Base-by-base conservation (phyloP, 2,113 vertebrate species). In the Sylvilagus bachmani region DNA sequence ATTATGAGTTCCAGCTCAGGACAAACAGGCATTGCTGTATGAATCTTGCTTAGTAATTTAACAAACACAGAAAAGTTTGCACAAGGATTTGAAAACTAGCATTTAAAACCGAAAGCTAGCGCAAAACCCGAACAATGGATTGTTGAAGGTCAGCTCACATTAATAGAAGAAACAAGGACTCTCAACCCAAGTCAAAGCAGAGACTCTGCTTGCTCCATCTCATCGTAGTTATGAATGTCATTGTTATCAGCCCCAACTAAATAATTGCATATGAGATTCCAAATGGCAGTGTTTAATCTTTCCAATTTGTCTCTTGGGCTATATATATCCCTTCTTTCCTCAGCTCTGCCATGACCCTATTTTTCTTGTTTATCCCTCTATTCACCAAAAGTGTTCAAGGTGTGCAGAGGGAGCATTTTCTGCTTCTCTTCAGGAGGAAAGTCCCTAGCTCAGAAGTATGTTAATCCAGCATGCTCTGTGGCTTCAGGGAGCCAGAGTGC, bases 101-200 rank as follows among this genome's bases (percentile, higher is more conserved):
- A 11, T 66, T 70, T 80, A 89, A 89, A 80, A 86, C 53, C 16
- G 49, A 91, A 96, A 77, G 36, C 64, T n/a, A n/a, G n/a, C 21
- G n/a, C 6, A 55, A 62, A 70, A 27, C 66, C 73, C 44, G 53
- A 86, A 74, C 69, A 49, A 77, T 31, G 6, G 69, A 44, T 75
- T 73, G 49, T 25, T 33, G 36, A 64, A 27, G 8, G 25, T 92
- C 69, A 78, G n/a, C 62, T 61, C 75, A 82, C 73, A 49, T 38
- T 86, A 55, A 19, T 13, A 27, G 16, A 58, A 81, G 36, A 53
- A n/a, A 44, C 3, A 14, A 22, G 51, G 14, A 83, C 51, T 8
- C 71, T 49, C 1, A 17, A 71, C 66, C 33, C 10, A 53, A 91
- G 80, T 9, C 70, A 53, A 29, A 69, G 13, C n/a, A 24, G 8